Percentiles rank a stretch among this genome's conserved stretches.
Conservation (phyloP, 2,113 vertebrate species). For the Myanophis thanlyinensis region DNA sequence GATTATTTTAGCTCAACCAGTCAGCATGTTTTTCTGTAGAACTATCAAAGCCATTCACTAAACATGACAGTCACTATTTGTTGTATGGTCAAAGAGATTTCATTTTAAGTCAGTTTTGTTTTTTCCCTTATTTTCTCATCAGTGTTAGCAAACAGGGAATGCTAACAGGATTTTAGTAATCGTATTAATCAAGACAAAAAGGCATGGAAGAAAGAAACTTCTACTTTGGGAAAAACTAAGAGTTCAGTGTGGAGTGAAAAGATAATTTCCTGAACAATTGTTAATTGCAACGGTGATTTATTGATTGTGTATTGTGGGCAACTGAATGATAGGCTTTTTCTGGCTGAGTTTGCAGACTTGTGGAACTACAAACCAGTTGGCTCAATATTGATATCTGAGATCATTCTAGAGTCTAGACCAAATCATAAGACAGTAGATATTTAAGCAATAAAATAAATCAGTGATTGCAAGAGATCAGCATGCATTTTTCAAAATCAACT, state of each 20-base stretch:
- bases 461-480: not conserved
- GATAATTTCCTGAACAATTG: not conserved
- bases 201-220: not conserved
- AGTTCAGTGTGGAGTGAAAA: not conserved
- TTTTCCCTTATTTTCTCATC: not conserved
- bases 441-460: not conserved
- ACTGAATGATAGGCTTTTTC: not conserved
- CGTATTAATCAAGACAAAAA: not conserved
- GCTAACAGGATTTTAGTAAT: not conserved
- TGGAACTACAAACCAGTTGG: not conserved
- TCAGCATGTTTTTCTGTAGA: not conserved
- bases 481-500: not conserved
- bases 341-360: not conserved
- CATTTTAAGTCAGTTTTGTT: not conserved
- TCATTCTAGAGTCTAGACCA: not conserved
- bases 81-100: not conserved
- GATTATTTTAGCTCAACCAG: not conserved
- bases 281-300: not conserved
- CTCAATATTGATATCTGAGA: not conserved
- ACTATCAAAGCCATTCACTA: not conserved
- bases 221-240: not conserved
- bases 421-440: not conserved
- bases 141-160: not conserved
- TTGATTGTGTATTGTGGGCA: not conserved
- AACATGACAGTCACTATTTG: not conserved